These are phyloP conservation scores for Agrochola lychnidis DNA, from an alignment of 2,888 invertebrate genomes.

Conservation along the genomic window DNA sequence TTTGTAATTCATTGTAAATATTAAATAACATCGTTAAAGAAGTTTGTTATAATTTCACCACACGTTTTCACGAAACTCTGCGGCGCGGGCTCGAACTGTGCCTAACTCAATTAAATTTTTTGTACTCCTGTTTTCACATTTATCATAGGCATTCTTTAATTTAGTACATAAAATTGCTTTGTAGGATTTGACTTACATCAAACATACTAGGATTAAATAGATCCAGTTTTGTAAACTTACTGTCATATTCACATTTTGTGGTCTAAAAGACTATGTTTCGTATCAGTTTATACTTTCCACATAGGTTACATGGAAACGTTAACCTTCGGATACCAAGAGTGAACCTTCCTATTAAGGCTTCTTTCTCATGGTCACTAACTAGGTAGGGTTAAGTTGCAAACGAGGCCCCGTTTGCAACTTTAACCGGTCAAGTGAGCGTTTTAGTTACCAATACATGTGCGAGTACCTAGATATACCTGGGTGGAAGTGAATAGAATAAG, in stretches of 20 bases:
- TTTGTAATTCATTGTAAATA: too few relatives aligned
- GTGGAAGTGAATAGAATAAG: neutral
- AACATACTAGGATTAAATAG: neutral
- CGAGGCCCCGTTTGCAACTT: conserved; percentile 1
- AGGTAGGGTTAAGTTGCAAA: neutral
- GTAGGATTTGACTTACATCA: neutral
- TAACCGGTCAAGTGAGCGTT: neutral
- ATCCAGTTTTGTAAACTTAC: neutral
- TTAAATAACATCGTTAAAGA: too few relatives aligned
- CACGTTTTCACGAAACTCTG: too few relatives aligned
- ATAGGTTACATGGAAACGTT: conserved; percentile 1
- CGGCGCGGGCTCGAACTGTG: too few relatives aligned
- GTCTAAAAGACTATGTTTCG: neutral
- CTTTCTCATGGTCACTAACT: neutral
- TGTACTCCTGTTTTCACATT: neutral
- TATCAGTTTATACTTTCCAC: neutral
- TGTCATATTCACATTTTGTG: neutral
- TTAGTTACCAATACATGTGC: neutral
- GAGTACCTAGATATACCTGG: neutral
- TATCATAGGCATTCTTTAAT: neutral
- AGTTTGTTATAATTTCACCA: too few relatives aligned
- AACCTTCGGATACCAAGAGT: conserved; percentile 9
- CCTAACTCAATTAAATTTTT: neutral
- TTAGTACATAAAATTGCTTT: neutral
- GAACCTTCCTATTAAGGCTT: conserved; percentile 18